Percentiles rank a stretch among this genome's conserved stretches.
These are phyloP conservation scores for Morone chrysops DNA, from an alignment of 2,113 vertebrate species.

Conservation along the genomic window DNA sequence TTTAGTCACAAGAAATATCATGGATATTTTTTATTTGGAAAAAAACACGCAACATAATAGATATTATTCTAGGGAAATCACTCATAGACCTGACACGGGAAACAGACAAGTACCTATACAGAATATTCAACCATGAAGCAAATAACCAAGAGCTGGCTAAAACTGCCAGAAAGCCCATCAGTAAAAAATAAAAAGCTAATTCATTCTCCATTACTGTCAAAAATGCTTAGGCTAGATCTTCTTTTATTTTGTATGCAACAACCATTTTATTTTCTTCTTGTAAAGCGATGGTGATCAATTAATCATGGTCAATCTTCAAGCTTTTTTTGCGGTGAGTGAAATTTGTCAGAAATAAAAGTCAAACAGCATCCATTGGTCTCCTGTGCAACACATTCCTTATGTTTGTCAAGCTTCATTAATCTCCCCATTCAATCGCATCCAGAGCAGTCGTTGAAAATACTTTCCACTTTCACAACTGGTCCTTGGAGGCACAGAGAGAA, in stretches of 20 bases:
- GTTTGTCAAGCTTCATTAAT: conserved; percentile 80
- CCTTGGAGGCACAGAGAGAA: conserved; percentile 66
- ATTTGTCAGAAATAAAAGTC: conserved; percentile 52
- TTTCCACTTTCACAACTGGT: conserved; percentile 75
- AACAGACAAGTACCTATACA: too few species aligned
- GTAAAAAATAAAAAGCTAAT: neutral
- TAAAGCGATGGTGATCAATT: conserved; percentile 27
- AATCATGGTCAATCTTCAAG: conserved; percentile 32
- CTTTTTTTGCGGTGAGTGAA: conserved; percentile 19
- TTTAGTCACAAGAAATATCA: too few species aligned
- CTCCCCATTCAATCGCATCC: conserved; percentile 64
- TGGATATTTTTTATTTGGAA: too few species aligned
- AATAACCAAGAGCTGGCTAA: too few species aligned
- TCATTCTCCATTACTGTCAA: neutral
- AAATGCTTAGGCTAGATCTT: neutral
- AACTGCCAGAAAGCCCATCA: too few species aligned
- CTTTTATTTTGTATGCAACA: neutral
- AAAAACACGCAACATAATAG: too few species aligned
- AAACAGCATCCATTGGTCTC: conserved; percentile 48
- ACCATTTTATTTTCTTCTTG: neutral
- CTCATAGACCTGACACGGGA: too few species aligned
- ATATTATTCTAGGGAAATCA: too few species aligned
- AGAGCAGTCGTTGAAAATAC: conserved; percentile 73
- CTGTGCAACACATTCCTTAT: conserved; percentile 58
- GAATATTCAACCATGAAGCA: too few species aligned